Evolutionary conservation across 1,140 invertebrate genomes (phyloP).

Genomic region (Ostrea edulis): DNA sequence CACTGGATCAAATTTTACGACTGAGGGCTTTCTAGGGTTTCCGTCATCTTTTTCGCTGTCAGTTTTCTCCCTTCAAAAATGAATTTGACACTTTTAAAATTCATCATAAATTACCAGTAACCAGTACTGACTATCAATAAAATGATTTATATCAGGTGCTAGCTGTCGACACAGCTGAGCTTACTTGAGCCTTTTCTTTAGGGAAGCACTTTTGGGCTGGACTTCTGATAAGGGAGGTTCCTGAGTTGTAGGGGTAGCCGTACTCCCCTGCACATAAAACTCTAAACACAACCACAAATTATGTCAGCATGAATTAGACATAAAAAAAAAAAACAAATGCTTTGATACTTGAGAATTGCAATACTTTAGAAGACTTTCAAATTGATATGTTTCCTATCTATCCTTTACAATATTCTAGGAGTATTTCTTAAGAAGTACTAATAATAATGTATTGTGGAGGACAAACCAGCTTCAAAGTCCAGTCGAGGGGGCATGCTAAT

Average conservation of each 20-base stretch:
- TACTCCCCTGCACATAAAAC: conserved; percentile 47
- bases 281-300: background rate
- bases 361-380: no score
- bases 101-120: background rate
- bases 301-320: background rate
- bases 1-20: background rate
- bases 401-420: no score
- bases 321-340: background rate
- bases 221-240: conserved; percentile 39
- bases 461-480: conserved; percentile 62
- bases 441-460: background rate
- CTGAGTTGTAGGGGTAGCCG: conserved; percentile 50
- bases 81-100: background rate
- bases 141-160: background rate
- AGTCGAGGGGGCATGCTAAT: conserved; percentile 70
- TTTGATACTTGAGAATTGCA: no score
- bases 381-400: no score
- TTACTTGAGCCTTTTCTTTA: conserved; percentile 44
- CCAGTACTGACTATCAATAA: background rate
- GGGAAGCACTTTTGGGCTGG: conserved; percentile 52
- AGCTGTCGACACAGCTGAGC: background rate
- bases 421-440: background rate
- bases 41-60: background rate
- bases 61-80: conserved; percentile 1
- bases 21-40: background rate